Conservation (phyloP, 2,113 vertebrate genomes). For the Stomatorhinus ivindoensis region DNA sequence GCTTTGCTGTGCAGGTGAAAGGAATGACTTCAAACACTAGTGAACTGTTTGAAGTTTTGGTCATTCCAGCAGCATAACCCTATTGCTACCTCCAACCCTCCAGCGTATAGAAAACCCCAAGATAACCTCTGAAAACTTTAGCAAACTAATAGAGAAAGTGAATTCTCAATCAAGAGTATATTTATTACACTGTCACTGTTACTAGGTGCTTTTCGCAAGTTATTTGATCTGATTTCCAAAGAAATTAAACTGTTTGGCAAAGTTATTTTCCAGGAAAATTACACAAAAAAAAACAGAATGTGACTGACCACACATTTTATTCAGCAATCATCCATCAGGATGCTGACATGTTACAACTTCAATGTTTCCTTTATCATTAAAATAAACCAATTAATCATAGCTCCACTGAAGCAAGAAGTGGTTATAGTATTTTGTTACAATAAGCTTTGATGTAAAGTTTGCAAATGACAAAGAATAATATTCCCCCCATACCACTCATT, state of each 20-base stretch:
- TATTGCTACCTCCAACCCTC: not conserved
- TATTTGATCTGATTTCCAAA: not conserved
- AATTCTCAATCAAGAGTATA: not conserved
- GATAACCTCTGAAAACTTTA: not conserved
- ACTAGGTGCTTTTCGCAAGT: not conserved
- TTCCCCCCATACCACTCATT: not conserved
- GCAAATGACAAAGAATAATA: not conserved
- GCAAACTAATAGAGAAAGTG: not conserved
- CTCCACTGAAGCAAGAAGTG: not conserved
- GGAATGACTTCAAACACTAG: not conserved
- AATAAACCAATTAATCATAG: conserved; percentile 9
- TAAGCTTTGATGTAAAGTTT: not conserved
- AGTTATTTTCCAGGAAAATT: not conserved
- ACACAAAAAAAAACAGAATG: not conserved
- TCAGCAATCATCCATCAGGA: not conserved
- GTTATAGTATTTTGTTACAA: not conserved
- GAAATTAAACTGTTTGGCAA: not conserved
- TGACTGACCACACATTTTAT: not conserved
- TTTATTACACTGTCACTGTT: not conserved
- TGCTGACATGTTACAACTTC: not conserved
- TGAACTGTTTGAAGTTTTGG: not conserved
- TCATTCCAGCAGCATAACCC: not conserved
- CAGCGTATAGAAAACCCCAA: not conserved
- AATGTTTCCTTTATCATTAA: not conserved
- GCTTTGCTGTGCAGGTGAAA: not conserved